These are phyloP conservation scores for Ceratoteleas bidentatus DNA, from an alignment of 1,140 invertebrate species.

Conservation along the genomic window DNA sequence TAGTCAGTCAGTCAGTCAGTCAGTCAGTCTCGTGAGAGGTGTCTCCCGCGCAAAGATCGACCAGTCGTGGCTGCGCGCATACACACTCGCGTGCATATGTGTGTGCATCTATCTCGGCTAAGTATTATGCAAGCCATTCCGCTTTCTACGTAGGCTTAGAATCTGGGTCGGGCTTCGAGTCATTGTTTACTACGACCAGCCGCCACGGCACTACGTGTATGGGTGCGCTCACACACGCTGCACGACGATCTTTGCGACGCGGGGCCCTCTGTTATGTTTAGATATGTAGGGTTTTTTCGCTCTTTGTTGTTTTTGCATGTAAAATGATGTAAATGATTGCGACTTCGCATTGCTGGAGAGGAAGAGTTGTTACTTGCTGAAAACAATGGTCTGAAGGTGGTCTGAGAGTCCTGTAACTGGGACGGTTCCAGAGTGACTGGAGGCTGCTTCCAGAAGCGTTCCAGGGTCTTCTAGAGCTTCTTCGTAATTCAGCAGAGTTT, in stretches of 20 bases:
- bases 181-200: conserved; percentile 59
- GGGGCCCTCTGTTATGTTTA: too few relatives aligned
- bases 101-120: conserved; percentile 57
- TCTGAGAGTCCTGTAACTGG: too few relatives aligned
- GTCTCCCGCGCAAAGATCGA: conserved; percentile 54
- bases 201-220: neutral
- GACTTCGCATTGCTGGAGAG: too few relatives aligned
- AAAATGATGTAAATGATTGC: too few relatives aligned
- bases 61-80: conserved; percentile 32
- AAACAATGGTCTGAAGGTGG: too few relatives aligned
- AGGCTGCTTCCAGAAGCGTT: too few relatives aligned
- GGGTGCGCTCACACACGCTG: neutral
- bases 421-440: too few relatives aligned
- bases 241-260: conserved; percentile 6
- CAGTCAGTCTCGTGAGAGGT: conserved; percentile 48
- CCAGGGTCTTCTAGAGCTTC: too few relatives aligned
- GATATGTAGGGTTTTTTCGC: too few relatives aligned
- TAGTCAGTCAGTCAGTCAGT: conserved; percentile 43
- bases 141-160: conserved; percentile 66
- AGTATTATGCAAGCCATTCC: conserved; percentile 64
- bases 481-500: too few relatives aligned
- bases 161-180: conserved; percentile 61
- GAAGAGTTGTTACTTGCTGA: too few relatives aligned
- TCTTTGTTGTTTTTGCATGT: too few relatives aligned
- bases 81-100: conserved; percentile 19